Percentiles rank a stretch among this genome's conserved stretches.
Conservation (phyloP, 1,140 invertebrate genomes). For the Neotoxoptera formosana region DNA sequence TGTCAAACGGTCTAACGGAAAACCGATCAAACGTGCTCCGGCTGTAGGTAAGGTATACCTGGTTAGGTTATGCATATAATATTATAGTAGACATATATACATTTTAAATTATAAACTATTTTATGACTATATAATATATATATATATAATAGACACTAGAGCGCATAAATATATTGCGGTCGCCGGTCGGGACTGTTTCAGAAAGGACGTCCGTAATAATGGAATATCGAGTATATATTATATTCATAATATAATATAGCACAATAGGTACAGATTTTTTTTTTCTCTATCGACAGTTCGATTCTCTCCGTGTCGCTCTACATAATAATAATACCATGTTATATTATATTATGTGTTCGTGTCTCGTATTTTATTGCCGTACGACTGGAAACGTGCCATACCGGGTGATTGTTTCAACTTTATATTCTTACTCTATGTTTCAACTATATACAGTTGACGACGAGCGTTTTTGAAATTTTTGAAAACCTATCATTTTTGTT, state of each 20-base stretch:
- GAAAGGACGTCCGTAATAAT: neutral
- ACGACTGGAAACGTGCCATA: neutral
- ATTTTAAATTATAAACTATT: neutral
- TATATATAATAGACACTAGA: neutral
- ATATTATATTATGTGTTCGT: no score
- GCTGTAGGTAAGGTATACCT: neutral
- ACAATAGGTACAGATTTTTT: neutral
- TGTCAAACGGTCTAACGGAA: conserved; percentile 20
- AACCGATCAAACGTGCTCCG: neutral
- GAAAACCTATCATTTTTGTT: neutral
- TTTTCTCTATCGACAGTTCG: neutral
- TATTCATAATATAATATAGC: neutral
- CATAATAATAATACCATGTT: conserved; percentile 6
- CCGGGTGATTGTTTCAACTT: neutral
- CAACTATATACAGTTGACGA: no score
- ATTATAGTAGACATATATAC: neutral
- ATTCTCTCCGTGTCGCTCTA: neutral
- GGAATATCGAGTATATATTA: neutral
- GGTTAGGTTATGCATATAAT: neutral
- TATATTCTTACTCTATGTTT: no score
- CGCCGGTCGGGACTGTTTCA: neutral
- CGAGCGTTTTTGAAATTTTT: neutral
- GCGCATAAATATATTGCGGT: neutral
- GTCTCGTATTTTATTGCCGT: neutral
- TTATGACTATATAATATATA: neutral